phyloP scores from a whole-genome alignment of 2,888 invertebrate species.

The Bugula neritina region DNA sequence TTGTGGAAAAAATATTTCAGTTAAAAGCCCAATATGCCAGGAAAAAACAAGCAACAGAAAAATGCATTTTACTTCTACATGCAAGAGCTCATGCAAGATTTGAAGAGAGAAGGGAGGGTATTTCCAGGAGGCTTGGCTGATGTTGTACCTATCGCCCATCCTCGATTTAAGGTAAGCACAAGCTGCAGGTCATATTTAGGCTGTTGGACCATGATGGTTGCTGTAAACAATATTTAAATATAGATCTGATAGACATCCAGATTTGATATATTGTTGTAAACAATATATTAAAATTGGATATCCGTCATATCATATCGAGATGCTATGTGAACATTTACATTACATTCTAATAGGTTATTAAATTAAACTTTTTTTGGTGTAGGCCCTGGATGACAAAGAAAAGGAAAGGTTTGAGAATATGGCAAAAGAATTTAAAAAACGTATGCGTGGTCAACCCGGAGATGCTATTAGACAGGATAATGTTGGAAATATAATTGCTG shows the following conservation, averaged over 20 bases:
- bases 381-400: slow-evolving; percentile 37
- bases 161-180: slow-evolving; percentile 38
- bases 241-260: too few relatives aligned
- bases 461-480: slow-evolving; percentile 36
- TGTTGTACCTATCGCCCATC: slow-evolving; percentile 40
- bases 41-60: slow-evolving; percentile 37
- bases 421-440: slow-evolving; percentile 36
- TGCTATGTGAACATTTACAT: too few relatives aligned
- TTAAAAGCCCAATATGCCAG: slow-evolving; percentile 29
- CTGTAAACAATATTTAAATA: too few relatives aligned
- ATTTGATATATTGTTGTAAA: too few relatives aligned
- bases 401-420: slow-evolving; percentile 37
- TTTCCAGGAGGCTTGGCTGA: slow-evolving; percentile 42
- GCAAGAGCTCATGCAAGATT: slow-evolving; percentile 38
- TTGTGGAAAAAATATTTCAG: too few relatives aligned
- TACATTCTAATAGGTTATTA: too few relatives aligned
- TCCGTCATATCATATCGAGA: too few relatives aligned
- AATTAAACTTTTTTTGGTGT: slow-evolving; percentile 26
- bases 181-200: too few relatives aligned
- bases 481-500: slow-evolving; percentile 36
- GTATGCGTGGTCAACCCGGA: slow-evolving; percentile 36
- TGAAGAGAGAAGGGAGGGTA: slow-evolving; percentile 37
- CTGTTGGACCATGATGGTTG: too few relatives aligned
- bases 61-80: slow-evolving; percentile 44
- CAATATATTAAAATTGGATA: too few relatives aligned